A percentile compares a stretch with the other conserved stretches of the same genome.
Conservation (phyloP, 2,113 vertebrate genomes). For the Abramis brama region DNA sequence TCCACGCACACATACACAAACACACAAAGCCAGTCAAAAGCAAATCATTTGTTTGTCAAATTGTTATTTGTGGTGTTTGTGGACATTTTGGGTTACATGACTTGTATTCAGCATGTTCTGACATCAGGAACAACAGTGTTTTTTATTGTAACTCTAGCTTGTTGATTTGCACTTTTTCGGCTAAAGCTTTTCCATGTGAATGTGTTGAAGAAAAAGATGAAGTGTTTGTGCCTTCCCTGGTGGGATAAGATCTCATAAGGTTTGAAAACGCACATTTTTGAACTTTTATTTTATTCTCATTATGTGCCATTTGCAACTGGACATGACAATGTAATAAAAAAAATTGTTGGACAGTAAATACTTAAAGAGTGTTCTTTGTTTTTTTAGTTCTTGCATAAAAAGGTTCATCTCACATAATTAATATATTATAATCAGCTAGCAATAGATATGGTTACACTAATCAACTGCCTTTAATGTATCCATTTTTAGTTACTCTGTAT, state of each 20-base stretch:
- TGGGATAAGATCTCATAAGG: conserved; percentile 19
- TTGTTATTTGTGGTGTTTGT: not conserved
- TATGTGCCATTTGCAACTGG: conserved; percentile 38
- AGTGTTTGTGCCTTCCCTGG: conserved; percentile 47
- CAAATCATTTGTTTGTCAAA: conserved; percentile 40
- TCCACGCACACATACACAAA: not conserved
- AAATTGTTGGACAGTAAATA: not conserved
- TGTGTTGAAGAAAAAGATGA: conserved; percentile 7
- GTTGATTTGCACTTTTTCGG: conserved; percentile 30
- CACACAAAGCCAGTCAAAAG: conserved; percentile 19
- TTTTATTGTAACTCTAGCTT: conserved; percentile 17
- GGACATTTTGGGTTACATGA: conserved; percentile 3
- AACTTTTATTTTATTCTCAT: conserved; percentile 30
- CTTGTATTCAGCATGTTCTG: not conserved
- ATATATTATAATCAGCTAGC: too few species aligned
- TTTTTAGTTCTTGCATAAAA: not conserved
- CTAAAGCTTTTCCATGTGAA: conserved; percentile 45
- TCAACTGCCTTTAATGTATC: too few species aligned
- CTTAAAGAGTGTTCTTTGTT: not conserved
- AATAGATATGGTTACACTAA: too few species aligned
- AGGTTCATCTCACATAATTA: too few species aligned
- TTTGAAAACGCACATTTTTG: conserved; percentile 7
- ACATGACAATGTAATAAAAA: conserved; percentile 23
- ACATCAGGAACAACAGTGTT: conserved; percentile 9
- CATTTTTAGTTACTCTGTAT: too few species aligned